Percentiles rank a stretch among this genome's conserved stretches.
phyloP scores from a whole-genome alignment of 92 coral and sea anemone species.

The Epizoanthus scotinus region DNA sequence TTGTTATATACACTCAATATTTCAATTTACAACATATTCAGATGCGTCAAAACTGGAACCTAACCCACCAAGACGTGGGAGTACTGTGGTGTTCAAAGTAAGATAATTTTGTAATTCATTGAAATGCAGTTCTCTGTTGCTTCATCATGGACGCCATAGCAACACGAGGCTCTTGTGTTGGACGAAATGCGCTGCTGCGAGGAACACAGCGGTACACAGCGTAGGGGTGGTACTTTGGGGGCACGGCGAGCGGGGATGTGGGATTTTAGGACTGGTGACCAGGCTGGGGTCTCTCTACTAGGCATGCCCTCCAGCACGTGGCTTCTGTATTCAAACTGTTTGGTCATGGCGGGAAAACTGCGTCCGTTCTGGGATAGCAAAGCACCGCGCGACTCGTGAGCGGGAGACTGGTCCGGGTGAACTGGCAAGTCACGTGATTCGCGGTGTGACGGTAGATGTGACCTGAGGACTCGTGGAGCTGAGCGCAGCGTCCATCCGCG shows the following conservation, averaged over 20 bases:
- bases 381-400: background rate
- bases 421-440: conserved; percentile 11
- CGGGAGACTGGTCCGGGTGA: background rate
- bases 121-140: background rate
- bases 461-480: conserved; percentile 30
- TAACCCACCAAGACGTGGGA: too few species aligned
- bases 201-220: conserved; percentile 10
- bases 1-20: too few species aligned
- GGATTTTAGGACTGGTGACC: conserved; percentile 26
- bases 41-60: too few species aligned
- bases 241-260: conserved; percentile 13
- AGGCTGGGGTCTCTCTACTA: conserved; percentile 4
- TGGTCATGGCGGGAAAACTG: conserved; percentile 18
- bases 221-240: conserved; percentile 24
- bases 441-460: background rate
- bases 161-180: background rate
- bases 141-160: conserved; percentile 2
- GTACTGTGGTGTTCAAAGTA: background rate
- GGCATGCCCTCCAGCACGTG: background rate
- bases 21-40: too few species aligned
- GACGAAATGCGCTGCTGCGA: background rate
- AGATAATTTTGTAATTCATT: background rate
- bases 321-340: conserved; percentile 2
- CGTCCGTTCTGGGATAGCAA: background rate
- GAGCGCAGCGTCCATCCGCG: conserved; percentile 19